Conservation (phyloP, 2,888 invertebrate genomes). For the Stegana nigrithorax region DNA sequence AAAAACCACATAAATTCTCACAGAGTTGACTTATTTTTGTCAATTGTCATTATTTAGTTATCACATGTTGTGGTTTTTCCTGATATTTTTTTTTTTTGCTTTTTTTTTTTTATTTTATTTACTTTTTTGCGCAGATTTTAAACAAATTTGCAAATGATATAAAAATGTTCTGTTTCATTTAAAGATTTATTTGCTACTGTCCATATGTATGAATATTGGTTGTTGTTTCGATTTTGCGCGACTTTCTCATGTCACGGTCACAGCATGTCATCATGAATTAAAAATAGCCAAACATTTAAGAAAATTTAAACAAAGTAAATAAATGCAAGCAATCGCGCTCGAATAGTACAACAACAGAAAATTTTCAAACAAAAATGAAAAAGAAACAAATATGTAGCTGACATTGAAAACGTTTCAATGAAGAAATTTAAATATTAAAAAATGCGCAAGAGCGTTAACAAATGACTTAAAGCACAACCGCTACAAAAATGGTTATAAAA, state of each 20-base stretch:
- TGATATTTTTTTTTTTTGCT: too few relatives aligned
- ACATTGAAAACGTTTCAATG: slow-evolving; percentile 9
- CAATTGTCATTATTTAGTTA: too few relatives aligned
- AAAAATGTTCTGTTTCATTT: too few relatives aligned
- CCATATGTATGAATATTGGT: too few relatives aligned
- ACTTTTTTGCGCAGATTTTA: too few relatives aligned
- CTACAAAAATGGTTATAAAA: background rate
- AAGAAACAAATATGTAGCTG: slow-evolving; percentile 23
- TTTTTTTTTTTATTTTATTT: too few relatives aligned
- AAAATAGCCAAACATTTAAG: background rate
- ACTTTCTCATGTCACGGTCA: slow-evolving; percentile 17
- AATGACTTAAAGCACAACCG: background rate
- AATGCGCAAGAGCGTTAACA: background rate
- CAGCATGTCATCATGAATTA: slow-evolving; percentile 7
- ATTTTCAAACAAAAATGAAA: slow-evolving; percentile 27
- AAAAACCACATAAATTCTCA: too few relatives aligned
- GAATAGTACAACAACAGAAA: slow-evolving; percentile 8
- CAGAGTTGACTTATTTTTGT: too few relatives aligned
- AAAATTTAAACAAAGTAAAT: background rate
- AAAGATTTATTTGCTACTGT: too few relatives aligned
- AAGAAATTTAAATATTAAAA: background rate
- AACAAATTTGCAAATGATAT: too few relatives aligned
- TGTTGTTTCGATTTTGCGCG: slow-evolving; percentile 5
- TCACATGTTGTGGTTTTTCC: too few relatives aligned
- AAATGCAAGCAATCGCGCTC: background rate